A percentile compares a stretch with the other conserved stretches of the same genome.
These are phyloP conservation scores for Pedionomus torquatus DNA, from an alignment of 2,113 vertebrate genomes.

Conservation along the genomic window DNA sequence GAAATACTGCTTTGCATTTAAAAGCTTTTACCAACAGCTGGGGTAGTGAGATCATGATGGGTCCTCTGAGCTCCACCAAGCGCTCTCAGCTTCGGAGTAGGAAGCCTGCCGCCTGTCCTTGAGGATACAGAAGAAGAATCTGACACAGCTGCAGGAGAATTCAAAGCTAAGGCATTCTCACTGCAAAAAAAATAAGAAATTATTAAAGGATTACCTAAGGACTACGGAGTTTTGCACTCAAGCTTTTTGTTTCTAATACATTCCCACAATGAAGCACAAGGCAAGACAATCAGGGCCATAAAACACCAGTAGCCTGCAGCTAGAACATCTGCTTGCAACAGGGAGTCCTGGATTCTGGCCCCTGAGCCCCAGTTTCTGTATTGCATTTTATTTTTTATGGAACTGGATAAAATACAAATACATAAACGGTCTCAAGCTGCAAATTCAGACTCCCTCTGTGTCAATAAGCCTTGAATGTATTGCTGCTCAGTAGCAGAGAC, in stretches of 20 bases:
- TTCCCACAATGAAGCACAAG: neutral
- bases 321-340: neutral
- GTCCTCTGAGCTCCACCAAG: constrained; percentile 73
- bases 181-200: constrained; percentile 40
- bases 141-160: constrained; percentile 43
- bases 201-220: neutral
- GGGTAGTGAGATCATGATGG: constrained; percentile 82
- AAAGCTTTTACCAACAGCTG: constrained; percentile 76
- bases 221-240: neutral
- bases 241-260: neutral
- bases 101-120: constrained; percentile 70
- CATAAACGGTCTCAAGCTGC: neutral
- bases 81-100: constrained; percentile 76
- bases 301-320: neutral
- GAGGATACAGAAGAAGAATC: constrained; percentile 64
- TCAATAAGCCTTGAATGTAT: neutral
- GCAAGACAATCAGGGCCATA: neutral
- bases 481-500: neutral
- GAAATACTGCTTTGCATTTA: neutral
- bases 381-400: neutral
- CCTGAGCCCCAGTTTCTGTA: neutral
- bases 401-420: neutral
- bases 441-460: neutral
- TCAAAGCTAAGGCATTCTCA: constrained; percentile 7
- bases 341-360: neutral